Evolutionary conservation across 2,888 invertebrate genomes (phyloP).

Genomic region (Gymnosoma rotundatum): DNA sequence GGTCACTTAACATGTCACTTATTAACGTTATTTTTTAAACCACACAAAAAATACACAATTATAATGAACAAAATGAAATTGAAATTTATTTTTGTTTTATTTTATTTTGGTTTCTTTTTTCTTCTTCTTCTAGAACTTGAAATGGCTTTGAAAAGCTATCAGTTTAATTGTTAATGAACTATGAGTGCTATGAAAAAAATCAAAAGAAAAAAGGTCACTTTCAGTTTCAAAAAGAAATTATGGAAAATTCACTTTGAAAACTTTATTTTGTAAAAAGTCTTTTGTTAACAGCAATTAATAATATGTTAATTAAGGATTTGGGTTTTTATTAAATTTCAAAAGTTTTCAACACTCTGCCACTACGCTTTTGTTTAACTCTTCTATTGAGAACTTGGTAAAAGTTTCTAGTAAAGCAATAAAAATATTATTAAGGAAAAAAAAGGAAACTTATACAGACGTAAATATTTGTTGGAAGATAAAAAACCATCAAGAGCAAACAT

Average conservation of each 20-base stretch:
- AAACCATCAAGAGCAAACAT: no score
- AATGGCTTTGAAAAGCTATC: slow-evolving; percentile 56
- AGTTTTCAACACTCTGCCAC: neutral
- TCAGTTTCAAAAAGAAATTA: slow-evolving; percentile 3
- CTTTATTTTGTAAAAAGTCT: slow-evolving; percentile 7
- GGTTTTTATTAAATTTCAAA: neutral
- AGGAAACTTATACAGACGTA: no score
- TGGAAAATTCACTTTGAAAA: slow-evolving; percentile 10
- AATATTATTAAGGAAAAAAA: no score
- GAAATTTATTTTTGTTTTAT: slow-evolving; percentile 33
- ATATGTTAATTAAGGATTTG: slow-evolving; percentile 51
- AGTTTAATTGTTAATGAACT: slow-evolving; percentile 49
- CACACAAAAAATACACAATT: neutral
- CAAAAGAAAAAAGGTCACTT: slow-evolving; percentile 1
- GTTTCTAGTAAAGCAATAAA: no score
- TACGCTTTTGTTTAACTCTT: neutral
- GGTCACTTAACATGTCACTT: neutral
- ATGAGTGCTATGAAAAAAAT: slow-evolving; percentile 5
- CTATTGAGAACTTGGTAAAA: no score
- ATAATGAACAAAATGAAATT: slow-evolving; percentile 43
- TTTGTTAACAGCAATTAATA: slow-evolving; percentile 51
- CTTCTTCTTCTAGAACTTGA: slow-evolving; percentile 29
- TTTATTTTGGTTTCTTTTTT: neutral
- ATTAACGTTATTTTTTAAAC: neutral
- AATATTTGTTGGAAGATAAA: no score